These are phyloP conservation scores for Drosophila orosa DNA, from an alignment of 1,140 invertebrate genomes.

Conservation along the genomic window DNA sequence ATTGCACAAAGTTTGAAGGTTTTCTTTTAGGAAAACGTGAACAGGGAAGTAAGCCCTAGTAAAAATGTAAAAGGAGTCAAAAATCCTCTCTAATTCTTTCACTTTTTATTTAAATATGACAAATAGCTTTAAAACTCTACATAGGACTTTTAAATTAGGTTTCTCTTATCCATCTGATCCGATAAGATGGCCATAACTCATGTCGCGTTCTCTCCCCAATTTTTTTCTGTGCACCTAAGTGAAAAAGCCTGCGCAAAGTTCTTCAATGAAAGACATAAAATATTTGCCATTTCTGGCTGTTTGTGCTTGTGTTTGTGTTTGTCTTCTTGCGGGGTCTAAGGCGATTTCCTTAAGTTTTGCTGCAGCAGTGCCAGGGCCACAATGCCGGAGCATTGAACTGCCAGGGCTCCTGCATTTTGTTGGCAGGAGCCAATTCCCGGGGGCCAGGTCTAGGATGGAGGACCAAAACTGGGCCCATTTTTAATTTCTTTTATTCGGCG, in stretches of 20 bases:
- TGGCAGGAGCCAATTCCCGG: slow-evolving; percentile 58
- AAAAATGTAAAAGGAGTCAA: background rate
- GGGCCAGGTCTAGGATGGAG: slow-evolving; percentile 6
- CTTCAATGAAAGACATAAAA: slow-evolving; percentile 64
- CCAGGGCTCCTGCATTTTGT: slow-evolving; percentile 50
- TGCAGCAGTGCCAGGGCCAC: slow-evolving; percentile 28
- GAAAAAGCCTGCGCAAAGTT: slow-evolving; percentile 65
- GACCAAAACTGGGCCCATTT: slow-evolving; percentile 39
- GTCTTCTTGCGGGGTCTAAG: slow-evolving; percentile 43
- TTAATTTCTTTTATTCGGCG: slow-evolving; percentile 76
- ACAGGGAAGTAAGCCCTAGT: too few species aligned
- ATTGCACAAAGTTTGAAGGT: too few species aligned
- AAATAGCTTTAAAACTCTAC: background rate
- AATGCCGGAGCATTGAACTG: slow-evolving; percentile 69
- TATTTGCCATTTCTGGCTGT: slow-evolving; percentile 46
- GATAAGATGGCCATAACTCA: slow-evolving; percentile 3
- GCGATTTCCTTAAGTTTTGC: slow-evolving; percentile 74
- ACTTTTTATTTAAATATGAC: background rate
- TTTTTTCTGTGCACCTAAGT: slow-evolving; percentile 26
- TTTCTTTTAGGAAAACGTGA: too few species aligned
- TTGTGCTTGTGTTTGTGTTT: slow-evolving; percentile 32
- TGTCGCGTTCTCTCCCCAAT: background rate
- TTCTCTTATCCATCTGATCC: background rate
- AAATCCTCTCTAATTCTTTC: accelerated
- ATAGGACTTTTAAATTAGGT: background rate